phyloP scores from a whole-genome alignment of 2,797 vertebrate genomes.

The Gobionotothen gibberifrons region DNA sequence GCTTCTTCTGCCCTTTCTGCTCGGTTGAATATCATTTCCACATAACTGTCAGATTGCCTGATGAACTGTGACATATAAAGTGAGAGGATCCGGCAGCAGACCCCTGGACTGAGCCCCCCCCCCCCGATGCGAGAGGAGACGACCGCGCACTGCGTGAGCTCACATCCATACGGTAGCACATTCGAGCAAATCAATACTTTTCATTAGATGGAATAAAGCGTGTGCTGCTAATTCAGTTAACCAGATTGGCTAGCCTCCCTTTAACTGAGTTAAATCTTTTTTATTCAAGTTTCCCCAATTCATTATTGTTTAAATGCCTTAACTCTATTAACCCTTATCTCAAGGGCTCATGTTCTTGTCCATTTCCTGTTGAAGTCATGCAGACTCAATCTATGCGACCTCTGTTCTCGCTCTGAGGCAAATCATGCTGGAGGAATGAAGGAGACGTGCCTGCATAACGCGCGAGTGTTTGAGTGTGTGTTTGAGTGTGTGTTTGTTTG shows the following conservation, averaged over 20 bases:
- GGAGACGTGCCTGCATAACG: conserved; percentile 8
- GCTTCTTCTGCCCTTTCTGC: conserved; percentile 24
- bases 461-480: conserved; percentile 21
- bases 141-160: conserved; percentile 37
- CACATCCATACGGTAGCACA: conserved; percentile 32
- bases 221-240: conserved; percentile 37
- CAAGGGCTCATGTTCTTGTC: conserved; percentile 9
- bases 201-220: conserved; percentile 42
- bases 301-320: conserved; percentile 30
- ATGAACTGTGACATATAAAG: conserved; percentile 23
- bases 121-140: conserved; percentile 49
- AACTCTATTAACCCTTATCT: conserved; percentile 27
- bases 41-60: conserved; percentile 14
- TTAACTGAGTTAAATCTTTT: conserved; percentile 36
- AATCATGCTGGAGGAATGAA: conserved; percentile 16
- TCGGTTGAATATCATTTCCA: conserved; percentile 14
- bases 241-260: conserved; percentile 27
- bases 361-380: conserved; percentile 35
- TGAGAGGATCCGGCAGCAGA: conserved; percentile 51
- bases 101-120: conserved; percentile 38
- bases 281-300: conserved; percentile 37
- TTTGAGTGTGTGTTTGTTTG: conserved; percentile 21
- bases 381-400: conserved; percentile 34
- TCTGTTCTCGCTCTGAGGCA: neutral
- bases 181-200: conserved; percentile 60